Percentiles rank a stretch among this genome's conserved stretches.
phyloP scores from a whole-genome alignment of 2,888 invertebrate species.

The Stenoptilia bipunctidactyla region DNA sequence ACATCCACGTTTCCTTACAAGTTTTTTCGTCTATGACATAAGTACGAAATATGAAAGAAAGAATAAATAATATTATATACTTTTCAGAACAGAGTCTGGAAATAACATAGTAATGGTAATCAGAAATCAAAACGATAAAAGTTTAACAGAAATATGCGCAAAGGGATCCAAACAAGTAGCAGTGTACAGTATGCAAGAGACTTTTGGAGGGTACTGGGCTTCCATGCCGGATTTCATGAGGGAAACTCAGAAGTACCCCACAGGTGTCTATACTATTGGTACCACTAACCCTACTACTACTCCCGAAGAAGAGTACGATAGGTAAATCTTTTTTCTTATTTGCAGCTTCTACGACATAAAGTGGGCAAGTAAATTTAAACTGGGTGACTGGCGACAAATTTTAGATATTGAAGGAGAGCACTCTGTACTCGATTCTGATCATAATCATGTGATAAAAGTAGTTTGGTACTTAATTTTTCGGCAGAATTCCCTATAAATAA shows the following conservation, averaged over 20 bases:
- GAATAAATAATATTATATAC: no score
- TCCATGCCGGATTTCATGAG: constrained; percentile 32
- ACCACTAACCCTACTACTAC: constrained; percentile 21
- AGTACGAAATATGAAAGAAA: no score
- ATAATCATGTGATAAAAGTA: no score
- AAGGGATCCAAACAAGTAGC: constrained; percentile 30
- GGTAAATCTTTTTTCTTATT: not conserved
- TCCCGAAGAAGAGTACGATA: not conserved
- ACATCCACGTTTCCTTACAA: no score
- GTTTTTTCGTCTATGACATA: no score
- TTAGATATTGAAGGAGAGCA: no score
- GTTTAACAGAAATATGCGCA: constrained; percentile 25
- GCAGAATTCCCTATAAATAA: no score
- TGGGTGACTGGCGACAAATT: no score
- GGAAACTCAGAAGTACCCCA: constrained; percentile 12
- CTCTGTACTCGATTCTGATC: no score
- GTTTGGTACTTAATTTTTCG: no score
- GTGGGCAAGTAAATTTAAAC: no score
- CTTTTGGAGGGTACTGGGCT: constrained; percentile 58
- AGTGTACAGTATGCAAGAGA: constrained; percentile 49
- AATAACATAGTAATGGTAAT: constrained; percentile 47
- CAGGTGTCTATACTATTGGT: constrained; percentile 30
- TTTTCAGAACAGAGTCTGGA: constrained; percentile 42
- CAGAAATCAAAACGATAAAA: constrained; percentile 23
- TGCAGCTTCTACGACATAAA: no score